Base-by-base conservation (phyloP, 64 coral and sea anemone species). In the Montipora efflorescens region DNA sequence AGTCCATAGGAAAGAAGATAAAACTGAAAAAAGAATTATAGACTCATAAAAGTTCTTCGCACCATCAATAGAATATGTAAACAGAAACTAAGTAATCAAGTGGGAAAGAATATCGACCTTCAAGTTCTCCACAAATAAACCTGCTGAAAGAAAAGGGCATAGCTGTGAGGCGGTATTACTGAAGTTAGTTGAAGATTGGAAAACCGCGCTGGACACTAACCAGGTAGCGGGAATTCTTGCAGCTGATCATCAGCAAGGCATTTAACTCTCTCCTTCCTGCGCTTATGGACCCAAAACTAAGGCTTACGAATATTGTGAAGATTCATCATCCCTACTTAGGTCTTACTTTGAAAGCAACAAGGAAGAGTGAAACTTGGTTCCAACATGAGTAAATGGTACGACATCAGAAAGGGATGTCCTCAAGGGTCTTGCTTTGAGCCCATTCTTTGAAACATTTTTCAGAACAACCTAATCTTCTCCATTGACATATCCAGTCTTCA, bases 261-360 rank as follows among this genome's bases (percentile, higher is more conserved):
- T 92, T 92, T 75, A 71, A 78, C 8, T 92, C 68, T 3, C 76
- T 92, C 19, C 91, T 76, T 69, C 91, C 80, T 15, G n/a, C 69
- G 81, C 13, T 51, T 19, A 23, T 87, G 49, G 53, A 36, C 77
- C 23, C 55, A 47, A 12, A 92, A 92, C 52, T 49, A 78, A 66
- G 23, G 80, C 81, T 59, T 92, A 87, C 73, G 18, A 84, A 49
- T 78, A 86, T 14, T 64, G 25, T 5, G 91, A 92, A 16, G 50
- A 92, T 5, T 55, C 52, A 55, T 15, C 76, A 59, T 18, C 28
- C 25, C 66, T 86, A 57, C 48, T 86, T 36, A 85, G 52, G 77
- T 85, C 81, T 46, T 86, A 86, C 59, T 78, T 78, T 21, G 21
- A 64, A 19, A 78, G 5, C 70, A 51, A 28, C 61, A 86, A 75